A percentile compares a stretch with the other conserved stretches of the same genome.
These are phyloP conservation scores for Megaceryle maxima DNA, from an alignment of 2,113 vertebrate genomes.

Conservation along the genomic window DNA sequence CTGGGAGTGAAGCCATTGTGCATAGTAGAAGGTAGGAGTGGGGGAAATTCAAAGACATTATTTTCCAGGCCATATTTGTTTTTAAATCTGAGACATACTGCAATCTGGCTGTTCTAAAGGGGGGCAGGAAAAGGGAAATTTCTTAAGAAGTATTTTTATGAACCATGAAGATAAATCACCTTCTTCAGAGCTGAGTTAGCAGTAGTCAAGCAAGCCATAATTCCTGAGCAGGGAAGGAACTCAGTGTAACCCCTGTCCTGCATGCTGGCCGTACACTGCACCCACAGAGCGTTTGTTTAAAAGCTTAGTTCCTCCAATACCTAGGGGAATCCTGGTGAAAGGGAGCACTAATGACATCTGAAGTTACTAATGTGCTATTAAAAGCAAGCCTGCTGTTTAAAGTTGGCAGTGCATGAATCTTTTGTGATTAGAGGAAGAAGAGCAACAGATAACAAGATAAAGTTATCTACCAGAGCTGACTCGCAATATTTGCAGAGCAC, in stretches of 20 bases:
- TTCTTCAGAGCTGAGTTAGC: slow-evolving; percentile 27
- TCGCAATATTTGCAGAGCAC: not conserved
- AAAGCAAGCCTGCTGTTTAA: slow-evolving; percentile 22
- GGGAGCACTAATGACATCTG: not conserved
- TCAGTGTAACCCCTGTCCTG: not conserved
- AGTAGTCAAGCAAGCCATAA: not conserved
- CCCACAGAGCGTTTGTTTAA: not conserved
- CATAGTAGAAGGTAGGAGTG: not conserved
- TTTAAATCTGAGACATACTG: slow-evolving; percentile 6
- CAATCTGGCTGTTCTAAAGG: slow-evolving; percentile 4
- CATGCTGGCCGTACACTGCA: fast-evolving
- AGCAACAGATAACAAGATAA: slow-evolving; percentile 12
- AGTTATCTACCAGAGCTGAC: not conserved
- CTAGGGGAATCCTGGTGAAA: slow-evolving; percentile 18
- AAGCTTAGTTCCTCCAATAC: not conserved
- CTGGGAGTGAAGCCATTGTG: slow-evolving; percentile 38
- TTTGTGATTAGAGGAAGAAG: slow-evolving; percentile 21
- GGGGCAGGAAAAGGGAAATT: slow-evolving; percentile 2
- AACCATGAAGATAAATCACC: slow-evolving; percentile 18
- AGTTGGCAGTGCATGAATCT: slow-evolving; percentile 1
- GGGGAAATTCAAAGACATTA: slow-evolving; percentile 13
- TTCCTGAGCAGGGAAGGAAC: not conserved
- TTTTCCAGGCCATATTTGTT: slow-evolving; percentile 43
- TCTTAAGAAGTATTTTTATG: slow-evolving; percentile 32
- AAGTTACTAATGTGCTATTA: not conserved